A percentile compares a stretch with the other conserved stretches of the same genome.
phyloP scores from a whole-genome alignment of 2,888 invertebrate genomes.

The Pseudolycoriella hygida region DNA sequence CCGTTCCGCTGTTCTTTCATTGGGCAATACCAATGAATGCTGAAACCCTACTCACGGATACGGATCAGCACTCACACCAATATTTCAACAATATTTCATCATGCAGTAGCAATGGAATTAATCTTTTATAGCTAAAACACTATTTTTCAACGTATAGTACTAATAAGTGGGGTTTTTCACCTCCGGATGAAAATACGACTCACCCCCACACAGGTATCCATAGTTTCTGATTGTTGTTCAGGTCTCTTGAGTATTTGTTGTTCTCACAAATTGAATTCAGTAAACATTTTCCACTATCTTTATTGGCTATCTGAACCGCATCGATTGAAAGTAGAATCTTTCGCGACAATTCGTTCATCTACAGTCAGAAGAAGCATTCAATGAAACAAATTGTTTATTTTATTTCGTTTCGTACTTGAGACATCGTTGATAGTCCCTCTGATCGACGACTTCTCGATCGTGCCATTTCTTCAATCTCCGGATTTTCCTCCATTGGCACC shows the following conservation, averaged over 20 bases:
- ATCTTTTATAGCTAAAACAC: no score
- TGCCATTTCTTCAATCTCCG: slow-evolving; percentile 15
- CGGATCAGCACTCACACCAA: no score
- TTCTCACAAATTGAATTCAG: slow-evolving; percentile 46
- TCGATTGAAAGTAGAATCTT: slow-evolving; percentile 37
- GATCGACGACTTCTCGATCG: slow-evolving; percentile 15
- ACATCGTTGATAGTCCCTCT: slow-evolving; percentile 1
- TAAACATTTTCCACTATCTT: slow-evolving; percentile 39
- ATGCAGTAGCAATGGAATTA: no score
- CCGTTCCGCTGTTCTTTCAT: no score
- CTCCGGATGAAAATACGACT: no score
- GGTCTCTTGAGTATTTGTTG: slow-evolving; percentile 39
- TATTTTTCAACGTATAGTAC: no score
- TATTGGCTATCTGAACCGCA: slow-evolving; percentile 32
- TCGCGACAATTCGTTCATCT: slow-evolving; percentile 34
- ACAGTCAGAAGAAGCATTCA: neutral
- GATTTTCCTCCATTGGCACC: slow-evolving; percentile 9
- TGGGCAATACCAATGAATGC: no score
- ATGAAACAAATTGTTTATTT: neutral
- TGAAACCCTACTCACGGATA: no score
- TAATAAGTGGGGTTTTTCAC: no score
- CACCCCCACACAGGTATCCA: slow-evolving; percentile 67
- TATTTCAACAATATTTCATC: slow-evolving; percentile 10
- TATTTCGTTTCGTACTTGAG: slow-evolving; percentile 4
- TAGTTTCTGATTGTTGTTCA: slow-evolving; percentile 37